These are phyloP conservation scores for Octomys mimax DNA, from an alignment of 2,797 vertebrate species.

Conservation along the genomic window DNA sequence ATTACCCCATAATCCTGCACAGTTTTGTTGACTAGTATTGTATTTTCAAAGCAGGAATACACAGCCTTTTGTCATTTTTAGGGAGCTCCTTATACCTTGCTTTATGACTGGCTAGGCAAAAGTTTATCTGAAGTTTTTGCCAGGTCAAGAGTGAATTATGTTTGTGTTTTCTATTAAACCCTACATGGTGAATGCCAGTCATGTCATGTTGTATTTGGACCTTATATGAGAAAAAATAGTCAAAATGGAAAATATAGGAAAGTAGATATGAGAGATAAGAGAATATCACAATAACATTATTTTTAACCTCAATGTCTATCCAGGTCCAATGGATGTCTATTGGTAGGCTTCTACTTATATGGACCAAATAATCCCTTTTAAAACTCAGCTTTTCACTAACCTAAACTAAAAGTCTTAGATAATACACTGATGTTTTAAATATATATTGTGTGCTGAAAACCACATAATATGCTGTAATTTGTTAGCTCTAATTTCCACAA, in stretches of 20 bases:
- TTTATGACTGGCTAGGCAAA: neutral
- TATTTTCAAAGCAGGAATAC: neutral
- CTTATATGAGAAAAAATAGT: neutral
- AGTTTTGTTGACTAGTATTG: neutral
- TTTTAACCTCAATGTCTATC: constrained; percentile 5
- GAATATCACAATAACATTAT: neutral
- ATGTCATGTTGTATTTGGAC: neutral
- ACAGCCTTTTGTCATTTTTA: neutral
- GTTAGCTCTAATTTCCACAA: constrained; percentile 7
- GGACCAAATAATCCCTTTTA: neutral
- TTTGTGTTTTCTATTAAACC: constrained; percentile 55
- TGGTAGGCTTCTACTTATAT: neutral
- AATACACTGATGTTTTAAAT: constrained; percentile 29
- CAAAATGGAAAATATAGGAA: neutral
- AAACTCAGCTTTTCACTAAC: constrained; percentile 7
- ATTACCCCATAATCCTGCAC: neutral
- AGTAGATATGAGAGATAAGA: neutral
- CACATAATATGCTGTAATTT: neutral
- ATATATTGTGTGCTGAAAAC: neutral
- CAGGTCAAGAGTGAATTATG: neutral
- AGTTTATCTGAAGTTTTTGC: neutral
- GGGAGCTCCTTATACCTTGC: neutral
- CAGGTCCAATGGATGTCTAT: neutral
- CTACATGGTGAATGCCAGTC: neutral
- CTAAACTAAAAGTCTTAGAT: constrained; percentile 22